Evolutionary conservation across 2,888 invertebrate genomes (phyloP).

Genomic region (Sipha maydis): DNA sequence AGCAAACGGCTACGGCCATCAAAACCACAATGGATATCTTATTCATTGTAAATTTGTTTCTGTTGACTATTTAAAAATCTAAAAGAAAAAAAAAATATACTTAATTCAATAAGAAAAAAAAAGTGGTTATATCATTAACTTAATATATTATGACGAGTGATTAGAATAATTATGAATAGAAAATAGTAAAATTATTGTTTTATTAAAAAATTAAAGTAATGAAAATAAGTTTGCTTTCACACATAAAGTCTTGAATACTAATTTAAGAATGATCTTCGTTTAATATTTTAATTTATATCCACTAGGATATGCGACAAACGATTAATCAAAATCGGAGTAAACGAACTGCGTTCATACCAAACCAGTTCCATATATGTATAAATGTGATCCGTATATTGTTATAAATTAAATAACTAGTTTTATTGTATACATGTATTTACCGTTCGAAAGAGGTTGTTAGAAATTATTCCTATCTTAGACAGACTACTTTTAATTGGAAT

Average conservation of each 20-base stretch:
- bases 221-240: not conserved
- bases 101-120: too few relatives aligned
- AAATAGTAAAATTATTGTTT: not conserved
- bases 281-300: not conserved
- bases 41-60: conserved; percentile 3
- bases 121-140: not conserved
- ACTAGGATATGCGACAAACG: not conserved
- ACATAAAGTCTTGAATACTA: not conserved
- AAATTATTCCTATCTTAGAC: not conserved
- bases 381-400: not conserved
- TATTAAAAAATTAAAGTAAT: not conserved
- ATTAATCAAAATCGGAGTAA: not conserved
- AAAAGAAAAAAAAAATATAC: not conserved
- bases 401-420: not conserved
- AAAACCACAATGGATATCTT: conserved; percentile 1
- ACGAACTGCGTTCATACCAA: not conserved
- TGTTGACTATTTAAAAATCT: conserved; percentile 13
- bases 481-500: not conserved
- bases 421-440: not conserved
- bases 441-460: not conserved
- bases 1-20: not conserved
- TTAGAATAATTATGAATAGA: too few relatives aligned
- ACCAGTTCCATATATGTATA: not conserved
- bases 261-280: not conserved
- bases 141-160: too few relatives aligned